Percentiles rank a stretch among this genome's conserved stretches.
phyloP scores from a whole-genome alignment of 2,888 invertebrate species.

The Noctua janthe region DNA sequence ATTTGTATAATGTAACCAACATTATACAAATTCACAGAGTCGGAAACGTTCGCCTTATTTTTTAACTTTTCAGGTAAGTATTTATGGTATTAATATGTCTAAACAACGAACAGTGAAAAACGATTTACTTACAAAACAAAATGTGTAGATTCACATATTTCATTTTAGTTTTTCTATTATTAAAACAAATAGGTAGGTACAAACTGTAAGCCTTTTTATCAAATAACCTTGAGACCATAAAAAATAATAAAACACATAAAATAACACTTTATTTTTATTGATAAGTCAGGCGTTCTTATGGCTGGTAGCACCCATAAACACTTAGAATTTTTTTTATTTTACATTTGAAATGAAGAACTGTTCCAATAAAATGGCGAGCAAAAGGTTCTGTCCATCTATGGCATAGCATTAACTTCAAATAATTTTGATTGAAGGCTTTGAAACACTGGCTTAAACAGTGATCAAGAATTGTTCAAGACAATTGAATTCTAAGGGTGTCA shows the following conservation, averaged over 20 bases:
- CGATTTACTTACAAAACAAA: slow-evolving; percentile 50
- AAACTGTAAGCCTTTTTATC: slow-evolving; percentile 1
- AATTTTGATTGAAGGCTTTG: no score
- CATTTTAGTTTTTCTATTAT: slow-evolving; percentile 32
- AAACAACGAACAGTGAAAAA: background rate
- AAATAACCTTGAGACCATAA: slow-evolving; percentile 18
- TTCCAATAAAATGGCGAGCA: background rate
- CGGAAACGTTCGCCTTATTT: background rate
- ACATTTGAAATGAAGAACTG: background rate
- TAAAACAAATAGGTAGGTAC: background rate
- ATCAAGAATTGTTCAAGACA: no score
- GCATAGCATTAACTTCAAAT: no score
- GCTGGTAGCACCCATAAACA: background rate
- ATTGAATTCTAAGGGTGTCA: no score
- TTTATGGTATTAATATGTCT: background rate
- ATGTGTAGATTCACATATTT: slow-evolving; percentile 45
- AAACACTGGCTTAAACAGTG: no score
- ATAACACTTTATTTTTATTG: slow-evolving; percentile 30
- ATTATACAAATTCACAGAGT: background rate
- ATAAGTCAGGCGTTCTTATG: slow-evolving; percentile 12
- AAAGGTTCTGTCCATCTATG: background rate
- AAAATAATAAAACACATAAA: slow-evolving; percentile 37
- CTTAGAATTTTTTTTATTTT: background rate
- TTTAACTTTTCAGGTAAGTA: background rate
- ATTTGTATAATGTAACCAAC: no score